A percentile compares a stretch with the other conserved stretches of the same genome.
Conservation (phyloP, 2,113 vertebrate species). For the Falcunculus frontatus region DNA sequence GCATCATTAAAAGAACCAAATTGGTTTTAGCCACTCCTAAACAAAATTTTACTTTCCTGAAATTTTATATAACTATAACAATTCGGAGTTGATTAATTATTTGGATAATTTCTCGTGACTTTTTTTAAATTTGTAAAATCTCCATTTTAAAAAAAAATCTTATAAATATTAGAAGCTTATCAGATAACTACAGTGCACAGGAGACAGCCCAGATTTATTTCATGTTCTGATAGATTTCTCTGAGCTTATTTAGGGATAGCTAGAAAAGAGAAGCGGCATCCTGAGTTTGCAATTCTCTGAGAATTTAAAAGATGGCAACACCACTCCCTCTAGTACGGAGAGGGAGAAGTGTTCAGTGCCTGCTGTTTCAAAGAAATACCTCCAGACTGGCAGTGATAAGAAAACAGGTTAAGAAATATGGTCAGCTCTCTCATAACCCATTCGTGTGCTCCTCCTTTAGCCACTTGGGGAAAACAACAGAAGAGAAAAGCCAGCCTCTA, state of each 20-base stretch:
- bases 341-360: not conserved
- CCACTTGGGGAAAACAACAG: not conserved
- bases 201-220: not conserved
- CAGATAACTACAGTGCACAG: not conserved
- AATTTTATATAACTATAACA: not conserved
- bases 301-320: not conserved
- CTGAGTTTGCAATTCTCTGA: not conserved
- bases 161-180: not conserved
- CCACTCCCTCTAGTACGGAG: not conserved
- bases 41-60: not conserved
- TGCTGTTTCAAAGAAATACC: not conserved
- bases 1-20: not conserved
- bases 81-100: not conserved
- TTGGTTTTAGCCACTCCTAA: not conserved
- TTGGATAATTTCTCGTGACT: not conserved
- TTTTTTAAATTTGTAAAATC: not conserved
- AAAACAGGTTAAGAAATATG: conserved; percentile 26
- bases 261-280: not conserved
- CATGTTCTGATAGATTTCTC: not conserved
- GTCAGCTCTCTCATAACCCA: not conserved
- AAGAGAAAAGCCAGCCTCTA: not conserved
- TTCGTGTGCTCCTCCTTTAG: not conserved
- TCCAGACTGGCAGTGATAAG: not conserved
- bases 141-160: not conserved
- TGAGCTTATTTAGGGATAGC: not conserved